phyloP scores from a whole-genome alignment of 2,797 vertebrate species.

The Anableps anableps region DNA sequence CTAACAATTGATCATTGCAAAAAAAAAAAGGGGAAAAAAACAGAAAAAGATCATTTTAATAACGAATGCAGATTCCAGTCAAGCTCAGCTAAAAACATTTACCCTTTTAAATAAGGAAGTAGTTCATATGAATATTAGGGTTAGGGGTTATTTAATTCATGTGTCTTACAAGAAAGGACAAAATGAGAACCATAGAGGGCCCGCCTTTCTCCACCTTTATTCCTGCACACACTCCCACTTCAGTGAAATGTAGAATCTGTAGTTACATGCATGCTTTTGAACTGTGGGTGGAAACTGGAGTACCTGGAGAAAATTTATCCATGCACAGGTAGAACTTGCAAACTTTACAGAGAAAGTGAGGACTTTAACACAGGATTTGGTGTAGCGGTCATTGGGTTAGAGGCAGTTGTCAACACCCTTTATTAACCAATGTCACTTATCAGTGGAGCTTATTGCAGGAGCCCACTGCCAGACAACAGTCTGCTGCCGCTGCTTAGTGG shows the following conservation, averaged over 20 bases:
- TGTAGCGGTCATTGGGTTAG: neutral
- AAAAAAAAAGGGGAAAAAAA: conserved; percentile 1
- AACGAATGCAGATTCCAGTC: conserved; percentile 30
- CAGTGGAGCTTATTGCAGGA: neutral
- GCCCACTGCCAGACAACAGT: neutral
- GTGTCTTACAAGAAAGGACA: neutral
- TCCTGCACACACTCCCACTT: neutral
- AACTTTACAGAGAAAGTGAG: neutral
- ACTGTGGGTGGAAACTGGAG: neutral
- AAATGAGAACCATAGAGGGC: neutral
- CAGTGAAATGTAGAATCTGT: neutral
- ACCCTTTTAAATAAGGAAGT: neutral
- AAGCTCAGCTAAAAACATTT: neutral
- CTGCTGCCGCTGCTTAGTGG: neutral
- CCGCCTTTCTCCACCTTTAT: neutral
- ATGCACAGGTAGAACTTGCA: neutral
- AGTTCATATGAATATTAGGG: conserved; percentile 8
- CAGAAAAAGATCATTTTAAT: neutral
- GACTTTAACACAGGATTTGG: neutral
- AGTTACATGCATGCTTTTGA: neutral
- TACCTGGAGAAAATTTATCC: neutral
- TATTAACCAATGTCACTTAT: neutral
- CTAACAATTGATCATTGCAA: conserved; percentile 22
- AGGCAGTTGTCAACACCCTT: too few species aligned
- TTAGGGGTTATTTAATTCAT: neutral